These are phyloP conservation scores for Gastrophysa polygoni DNA, from an alignment of 2,888 invertebrate species.

Conservation along the genomic window DNA sequence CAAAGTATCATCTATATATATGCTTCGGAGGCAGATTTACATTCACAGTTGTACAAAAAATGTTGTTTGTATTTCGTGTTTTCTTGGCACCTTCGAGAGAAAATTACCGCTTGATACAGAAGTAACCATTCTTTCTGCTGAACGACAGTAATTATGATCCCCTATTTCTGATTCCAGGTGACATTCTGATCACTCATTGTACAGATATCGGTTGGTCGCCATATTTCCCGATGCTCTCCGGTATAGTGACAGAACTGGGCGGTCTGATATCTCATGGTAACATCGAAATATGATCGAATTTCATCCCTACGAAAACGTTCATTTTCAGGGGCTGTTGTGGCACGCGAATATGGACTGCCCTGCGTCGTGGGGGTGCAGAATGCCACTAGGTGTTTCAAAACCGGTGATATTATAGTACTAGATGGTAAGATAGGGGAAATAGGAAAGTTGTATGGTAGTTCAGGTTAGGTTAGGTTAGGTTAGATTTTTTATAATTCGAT, in stretches of 20 bases:
- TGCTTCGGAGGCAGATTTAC: too few relatives aligned
- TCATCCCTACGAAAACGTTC: neutral
- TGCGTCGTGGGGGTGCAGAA: slow-evolving; percentile 77
- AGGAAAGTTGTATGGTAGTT: slow-evolving; percentile 30
- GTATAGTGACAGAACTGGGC: slow-evolving; percentile 82
- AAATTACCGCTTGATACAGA: neutral
- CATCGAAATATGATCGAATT: neutral
- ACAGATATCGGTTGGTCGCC: slow-evolving; percentile 89
- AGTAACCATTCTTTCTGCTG: too few relatives aligned
- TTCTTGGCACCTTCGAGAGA: too few relatives aligned
- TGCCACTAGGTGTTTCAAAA: slow-evolving; percentile 70
- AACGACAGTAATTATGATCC: too few relatives aligned
- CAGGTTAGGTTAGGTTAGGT: too few relatives aligned
- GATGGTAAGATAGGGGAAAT: slow-evolving; percentile 59
- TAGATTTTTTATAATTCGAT: too few relatives aligned
- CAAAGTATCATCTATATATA: too few relatives aligned
- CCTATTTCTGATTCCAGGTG: slow-evolving; percentile 66
- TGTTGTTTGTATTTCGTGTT: too few relatives aligned
- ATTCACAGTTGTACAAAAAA: too few relatives aligned
- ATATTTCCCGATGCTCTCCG: slow-evolving; percentile 79
- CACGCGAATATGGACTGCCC: slow-evolving; percentile 82
- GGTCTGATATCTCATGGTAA: slow-evolving; percentile 83
- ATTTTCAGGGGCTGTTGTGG: slow-evolving; percentile 76
- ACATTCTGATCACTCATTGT: slow-evolving; percentile 75
- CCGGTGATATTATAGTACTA: slow-evolving; percentile 68